Percentiles rank a stretch among this genome's conserved stretches.
These are phyloP conservation scores for Okapia johnstoni DNA, from an alignment of 2,113 vertebrate genomes.

Conservation along the genomic window DNA sequence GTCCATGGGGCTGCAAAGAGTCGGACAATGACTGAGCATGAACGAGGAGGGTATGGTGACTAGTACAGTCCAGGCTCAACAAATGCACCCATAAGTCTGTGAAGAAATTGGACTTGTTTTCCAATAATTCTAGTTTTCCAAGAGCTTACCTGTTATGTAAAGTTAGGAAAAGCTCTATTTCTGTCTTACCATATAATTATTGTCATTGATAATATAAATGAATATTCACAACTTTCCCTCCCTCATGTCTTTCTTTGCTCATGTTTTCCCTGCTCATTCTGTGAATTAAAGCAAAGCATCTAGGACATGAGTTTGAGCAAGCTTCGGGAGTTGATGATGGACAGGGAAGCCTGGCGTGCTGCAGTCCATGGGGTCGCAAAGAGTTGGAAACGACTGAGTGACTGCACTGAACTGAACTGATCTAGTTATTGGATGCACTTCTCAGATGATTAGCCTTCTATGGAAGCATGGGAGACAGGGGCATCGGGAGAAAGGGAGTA, in stretches of 20 bases:
- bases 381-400: background rate
- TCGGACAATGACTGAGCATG: rapidly evolving
- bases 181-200: background rate
- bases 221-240: background rate
- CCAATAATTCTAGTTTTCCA: background rate
- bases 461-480: background rate
- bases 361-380: background rate
- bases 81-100: background rate
- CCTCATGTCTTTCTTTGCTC: background rate
- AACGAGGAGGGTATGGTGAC: background rate
- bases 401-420: background rate
- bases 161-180: background rate
- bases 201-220: background rate
- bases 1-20: background rate
- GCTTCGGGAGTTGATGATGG: background rate
- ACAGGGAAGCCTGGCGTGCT: background rate
- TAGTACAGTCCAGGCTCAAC: background rate
- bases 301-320: background rate
- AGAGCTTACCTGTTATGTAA: background rate
- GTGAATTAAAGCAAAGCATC: background rate
- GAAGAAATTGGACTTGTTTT: background rate
- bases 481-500: rapidly evolving
- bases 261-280: background rate
- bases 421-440: background rate
- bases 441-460: background rate